These are phyloP conservation scores for Marasmarcha lunaedactyla DNA, from an alignment of 2,888 invertebrate species.

Conservation along the genomic window DNA sequence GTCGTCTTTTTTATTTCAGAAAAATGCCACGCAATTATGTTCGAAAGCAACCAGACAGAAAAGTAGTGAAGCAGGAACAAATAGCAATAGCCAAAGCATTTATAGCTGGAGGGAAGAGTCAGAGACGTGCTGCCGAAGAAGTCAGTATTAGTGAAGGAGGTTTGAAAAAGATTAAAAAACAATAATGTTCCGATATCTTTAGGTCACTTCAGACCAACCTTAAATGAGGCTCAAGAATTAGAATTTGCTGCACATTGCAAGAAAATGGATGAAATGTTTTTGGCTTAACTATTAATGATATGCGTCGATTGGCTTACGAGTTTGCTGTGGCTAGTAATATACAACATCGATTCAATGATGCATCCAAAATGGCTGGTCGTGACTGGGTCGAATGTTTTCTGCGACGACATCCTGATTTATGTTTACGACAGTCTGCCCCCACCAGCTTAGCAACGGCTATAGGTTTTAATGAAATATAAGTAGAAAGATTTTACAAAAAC, in stretches of 20 bases:
- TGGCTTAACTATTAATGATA: slow-evolving; percentile 10
- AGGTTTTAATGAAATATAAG: slow-evolving; percentile 20
- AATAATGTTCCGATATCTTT: not conserved
- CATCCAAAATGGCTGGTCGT: slow-evolving; percentile 14
- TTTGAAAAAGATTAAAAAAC: slow-evolving; percentile 3
- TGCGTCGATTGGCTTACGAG: slow-evolving; percentile 13
- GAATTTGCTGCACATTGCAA: not conserved
- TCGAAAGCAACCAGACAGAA: no score
- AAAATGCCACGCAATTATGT: no score
- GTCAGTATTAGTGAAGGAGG: slow-evolving; percentile 1
- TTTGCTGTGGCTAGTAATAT: slow-evolving; percentile 7
- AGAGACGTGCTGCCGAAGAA: slow-evolving; percentile 1
- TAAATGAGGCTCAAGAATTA: not conserved
- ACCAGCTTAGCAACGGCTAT: slow-evolving; percentile 18
- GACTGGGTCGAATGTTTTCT: slow-evolving; percentile 16
- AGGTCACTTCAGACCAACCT: slow-evolving; percentile 1
- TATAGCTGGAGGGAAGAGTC: slow-evolving; percentile 1
- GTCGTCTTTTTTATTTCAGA: no score
- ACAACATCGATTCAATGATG: slow-evolving; percentile 10
- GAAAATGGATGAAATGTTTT: not conserved
- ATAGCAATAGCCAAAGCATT: no score
- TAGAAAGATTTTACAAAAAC: slow-evolving; percentile 1
- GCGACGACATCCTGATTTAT: slow-evolving; percentile 12
- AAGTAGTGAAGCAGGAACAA: no score
- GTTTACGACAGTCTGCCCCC: slow-evolving; percentile 11